Conservation (phyloP, 1,140 invertebrate genomes). For the Copidosoma floridanum region DNA sequence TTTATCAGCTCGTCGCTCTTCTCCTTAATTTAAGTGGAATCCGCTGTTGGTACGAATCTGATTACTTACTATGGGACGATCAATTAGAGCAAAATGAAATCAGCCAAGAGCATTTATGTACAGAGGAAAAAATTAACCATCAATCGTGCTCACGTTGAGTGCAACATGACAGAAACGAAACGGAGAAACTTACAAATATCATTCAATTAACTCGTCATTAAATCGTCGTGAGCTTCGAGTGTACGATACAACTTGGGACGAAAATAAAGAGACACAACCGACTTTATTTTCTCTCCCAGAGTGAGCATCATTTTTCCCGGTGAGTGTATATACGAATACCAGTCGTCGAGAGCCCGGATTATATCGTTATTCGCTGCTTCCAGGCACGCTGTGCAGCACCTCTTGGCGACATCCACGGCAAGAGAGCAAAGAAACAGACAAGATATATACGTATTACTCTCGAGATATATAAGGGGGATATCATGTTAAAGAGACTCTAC, state of each 20-base stretch:
- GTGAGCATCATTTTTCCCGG: conserved; percentile 1
- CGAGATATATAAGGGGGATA: no score
- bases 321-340: not conserved
- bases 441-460: conserved; percentile 13
- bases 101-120: not conserved
- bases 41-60: no score
- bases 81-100: not conserved
- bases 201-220: conserved; percentile 25
- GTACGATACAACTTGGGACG: no score
- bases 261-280: no score
- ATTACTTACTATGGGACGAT: no score
- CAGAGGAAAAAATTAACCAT: not conserved
- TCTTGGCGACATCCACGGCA: no score
- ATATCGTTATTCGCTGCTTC: conserved; percentile 34
- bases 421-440: not conserved
- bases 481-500: conserved; percentile 1
- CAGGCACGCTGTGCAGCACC: not conserved
- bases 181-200: conserved; percentile 4
- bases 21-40: no score
- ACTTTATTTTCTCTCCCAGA: not conserved
- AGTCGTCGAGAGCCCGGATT: conserved; percentile 27
- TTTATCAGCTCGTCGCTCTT: no score
- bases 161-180: no score
- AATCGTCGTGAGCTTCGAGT: no score
- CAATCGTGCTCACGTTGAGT: not conserved